A percentile compares a stretch with the other conserved stretches of the same genome.
phyloP scores from a whole-genome alignment of 2,797 vertebrate genomes.

The Anolis apletophallus region DNA sequence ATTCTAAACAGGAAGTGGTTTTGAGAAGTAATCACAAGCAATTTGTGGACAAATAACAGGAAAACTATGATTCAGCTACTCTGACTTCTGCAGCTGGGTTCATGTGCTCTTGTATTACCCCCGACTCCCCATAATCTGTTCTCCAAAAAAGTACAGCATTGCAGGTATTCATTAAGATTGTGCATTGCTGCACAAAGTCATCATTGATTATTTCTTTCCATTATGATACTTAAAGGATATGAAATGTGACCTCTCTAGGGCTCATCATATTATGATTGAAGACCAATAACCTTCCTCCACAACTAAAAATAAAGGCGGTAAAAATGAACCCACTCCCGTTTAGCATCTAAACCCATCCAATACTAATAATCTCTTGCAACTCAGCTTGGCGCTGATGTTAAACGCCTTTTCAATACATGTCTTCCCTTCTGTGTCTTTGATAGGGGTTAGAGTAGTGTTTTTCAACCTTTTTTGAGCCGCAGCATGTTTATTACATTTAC shows the following conservation, averaged over 20 bases:
- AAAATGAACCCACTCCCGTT: not conserved
- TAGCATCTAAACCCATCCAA: not conserved
- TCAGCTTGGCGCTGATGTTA: not conserved
- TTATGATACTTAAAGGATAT: not conserved
- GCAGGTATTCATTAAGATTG: not conserved
- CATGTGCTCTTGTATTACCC: not conserved
- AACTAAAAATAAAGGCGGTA: not conserved
- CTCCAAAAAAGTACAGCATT: not conserved
- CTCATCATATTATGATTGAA: not conserved
- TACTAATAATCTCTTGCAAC: not conserved
- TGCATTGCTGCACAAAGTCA: not conserved
- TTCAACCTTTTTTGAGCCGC: no score
- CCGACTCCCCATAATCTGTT: not conserved
- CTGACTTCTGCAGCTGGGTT: not conserved
- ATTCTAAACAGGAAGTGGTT: constrained; percentile 10
- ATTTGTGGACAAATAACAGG: not conserved
- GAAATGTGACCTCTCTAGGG: not conserved
- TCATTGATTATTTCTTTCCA: not conserved
- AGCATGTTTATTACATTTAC: no score
- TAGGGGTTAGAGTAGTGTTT: no score
- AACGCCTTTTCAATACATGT: not conserved
- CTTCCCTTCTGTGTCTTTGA: not conserved
- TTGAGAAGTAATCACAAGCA: not conserved
- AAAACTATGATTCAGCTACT: constrained; percentile 18
- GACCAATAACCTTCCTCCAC: not conserved